Conservation (phyloP, 1,140 invertebrate species). For the Mesaphorura yosii region DNA sequence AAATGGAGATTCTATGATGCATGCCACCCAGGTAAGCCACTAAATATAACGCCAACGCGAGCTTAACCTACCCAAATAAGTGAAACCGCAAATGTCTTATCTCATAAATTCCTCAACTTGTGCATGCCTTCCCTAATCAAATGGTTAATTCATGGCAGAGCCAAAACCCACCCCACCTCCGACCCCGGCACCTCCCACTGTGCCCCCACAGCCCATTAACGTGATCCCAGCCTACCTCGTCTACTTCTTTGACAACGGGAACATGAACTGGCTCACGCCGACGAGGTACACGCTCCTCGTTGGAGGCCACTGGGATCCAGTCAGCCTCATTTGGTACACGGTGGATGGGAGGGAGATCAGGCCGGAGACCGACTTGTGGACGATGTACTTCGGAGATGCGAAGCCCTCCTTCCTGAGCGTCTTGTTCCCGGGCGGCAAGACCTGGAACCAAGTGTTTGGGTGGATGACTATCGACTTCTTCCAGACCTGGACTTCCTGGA, state of each 20-base stretch:
- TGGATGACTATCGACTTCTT: conserved; percentile 7
- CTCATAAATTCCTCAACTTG: too few relatives aligned
- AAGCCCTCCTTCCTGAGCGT: neutral
- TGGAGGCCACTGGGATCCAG: conserved; percentile 1
- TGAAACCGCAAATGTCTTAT: too few relatives aligned
- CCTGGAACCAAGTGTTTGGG: conserved; percentile 1
- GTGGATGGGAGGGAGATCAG: neutral
- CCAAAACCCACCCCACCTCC: neutral
- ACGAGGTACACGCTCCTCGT: neutral
- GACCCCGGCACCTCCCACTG: neutral
- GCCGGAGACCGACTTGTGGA: neutral
- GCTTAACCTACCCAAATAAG: too few relatives aligned
- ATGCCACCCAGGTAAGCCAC: neutral
- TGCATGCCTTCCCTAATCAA: neutral
- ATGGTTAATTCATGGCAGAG: neutral
- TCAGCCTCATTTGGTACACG: neutral
- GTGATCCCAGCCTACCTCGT: neutral
- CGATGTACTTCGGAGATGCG: conserved; percentile 1
- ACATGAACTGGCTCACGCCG: conserved; percentile 4
- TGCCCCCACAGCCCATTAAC: conserved; percentile 3
- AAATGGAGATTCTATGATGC: conserved; percentile 6
- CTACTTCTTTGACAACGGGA: neutral
- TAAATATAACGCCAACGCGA: neutral
- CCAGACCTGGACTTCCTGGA: neutral
- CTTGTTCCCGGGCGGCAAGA: neutral